Evolutionary conservation across 2,113 vertebrate genomes (phyloP).

Genomic region (Caracal caracal): DNA sequence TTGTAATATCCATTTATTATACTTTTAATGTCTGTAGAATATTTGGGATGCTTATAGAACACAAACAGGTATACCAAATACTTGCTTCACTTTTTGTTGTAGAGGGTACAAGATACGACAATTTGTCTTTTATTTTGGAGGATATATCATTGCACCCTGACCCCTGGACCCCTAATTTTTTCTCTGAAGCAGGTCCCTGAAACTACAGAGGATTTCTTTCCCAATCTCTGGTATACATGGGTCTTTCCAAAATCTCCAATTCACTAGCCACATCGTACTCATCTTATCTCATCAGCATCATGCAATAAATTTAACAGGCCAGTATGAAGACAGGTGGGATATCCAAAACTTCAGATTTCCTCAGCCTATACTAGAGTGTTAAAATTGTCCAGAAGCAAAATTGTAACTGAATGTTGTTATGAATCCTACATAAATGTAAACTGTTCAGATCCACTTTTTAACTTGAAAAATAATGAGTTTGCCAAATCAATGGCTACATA

Average conservation of each 20-base stretch:
- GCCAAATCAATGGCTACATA: neutral
- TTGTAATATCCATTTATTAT: neutral
- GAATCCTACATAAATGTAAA: neutral
- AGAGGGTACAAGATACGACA: neutral
- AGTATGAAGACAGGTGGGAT: neutral
- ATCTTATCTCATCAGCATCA: neutral
- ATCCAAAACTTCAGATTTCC: neutral
- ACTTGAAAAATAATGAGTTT: conserved; percentile 15
- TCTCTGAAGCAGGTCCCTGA: neutral
- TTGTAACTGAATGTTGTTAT: neutral
- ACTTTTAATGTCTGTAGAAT: neutral
- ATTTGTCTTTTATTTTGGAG: neutral
- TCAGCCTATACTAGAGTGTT: neutral
- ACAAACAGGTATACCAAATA: neutral
- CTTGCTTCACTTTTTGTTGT: neutral
- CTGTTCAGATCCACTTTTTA: neutral
- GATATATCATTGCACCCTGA: neutral
- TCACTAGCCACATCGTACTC: neutral
- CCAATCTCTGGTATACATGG: neutral
- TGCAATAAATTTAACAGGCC: neutral
- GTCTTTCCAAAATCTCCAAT: neutral
- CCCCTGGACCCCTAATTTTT: neutral
- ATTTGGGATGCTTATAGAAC: neutral
- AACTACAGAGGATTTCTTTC: neutral
- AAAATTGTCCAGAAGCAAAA: neutral